These are phyloP conservation scores for Cavia porcellus DNA, from an alignment of 2,113 vertebrate genomes.

Conservation along the genomic window DNA sequence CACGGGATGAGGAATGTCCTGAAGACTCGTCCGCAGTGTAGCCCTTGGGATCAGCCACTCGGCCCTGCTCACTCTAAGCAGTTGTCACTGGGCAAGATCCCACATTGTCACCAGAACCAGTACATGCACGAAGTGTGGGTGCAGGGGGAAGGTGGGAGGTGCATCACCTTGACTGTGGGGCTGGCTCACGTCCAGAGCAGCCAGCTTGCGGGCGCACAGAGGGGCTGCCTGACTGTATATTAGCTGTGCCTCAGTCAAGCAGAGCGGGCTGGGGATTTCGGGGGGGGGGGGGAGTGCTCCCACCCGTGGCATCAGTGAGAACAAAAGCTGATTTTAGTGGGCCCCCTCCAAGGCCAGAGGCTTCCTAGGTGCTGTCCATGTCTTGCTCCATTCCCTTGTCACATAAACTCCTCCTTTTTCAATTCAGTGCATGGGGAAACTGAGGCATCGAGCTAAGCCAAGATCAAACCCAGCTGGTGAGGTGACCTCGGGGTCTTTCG, in stretches of 20 bases:
- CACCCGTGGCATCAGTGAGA: neutral
- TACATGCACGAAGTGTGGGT: neutral
- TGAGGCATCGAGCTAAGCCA: neutral
- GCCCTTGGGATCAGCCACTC: too few species aligned
- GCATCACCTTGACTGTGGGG: neutral
- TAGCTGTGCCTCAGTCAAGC: neutral
- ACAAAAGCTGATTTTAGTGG: neutral
- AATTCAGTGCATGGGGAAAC: neutral
- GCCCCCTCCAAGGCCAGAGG: too few species aligned
- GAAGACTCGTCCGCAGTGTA: too few species aligned
- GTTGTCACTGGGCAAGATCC: neutral
- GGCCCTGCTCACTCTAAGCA: neutral
- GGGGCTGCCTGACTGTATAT: too few species aligned
- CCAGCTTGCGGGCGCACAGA: too few species aligned
- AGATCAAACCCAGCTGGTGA: neutral
- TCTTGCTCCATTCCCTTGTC: neutral
- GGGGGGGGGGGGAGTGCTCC: too few species aligned
- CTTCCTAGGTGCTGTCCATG: rapidly evolving
- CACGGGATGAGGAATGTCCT: neutral
- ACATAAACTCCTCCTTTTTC: neutral
- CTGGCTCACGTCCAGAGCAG: neutral
- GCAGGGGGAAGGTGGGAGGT: too few species aligned
- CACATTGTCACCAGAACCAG: neutral
- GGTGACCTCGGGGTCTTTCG: rapidly evolving
- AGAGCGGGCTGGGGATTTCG: neutral